phyloP scores from a whole-genome alignment of 2,113 vertebrate species.

The Ochotona curzoniae region DNA sequence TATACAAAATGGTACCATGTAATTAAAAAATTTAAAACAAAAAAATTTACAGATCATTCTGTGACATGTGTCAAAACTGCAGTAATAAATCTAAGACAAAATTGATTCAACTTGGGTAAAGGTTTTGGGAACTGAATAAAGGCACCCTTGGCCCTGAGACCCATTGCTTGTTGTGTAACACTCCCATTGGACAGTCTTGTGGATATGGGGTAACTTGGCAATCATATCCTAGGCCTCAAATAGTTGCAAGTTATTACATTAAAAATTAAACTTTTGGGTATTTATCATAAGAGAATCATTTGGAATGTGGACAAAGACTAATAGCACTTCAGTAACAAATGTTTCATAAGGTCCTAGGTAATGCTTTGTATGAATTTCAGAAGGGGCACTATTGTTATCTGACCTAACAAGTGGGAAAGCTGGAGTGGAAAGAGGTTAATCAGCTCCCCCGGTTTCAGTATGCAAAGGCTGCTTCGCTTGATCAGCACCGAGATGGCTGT shows the following conservation, averaged over 20 bases:
- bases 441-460: neutral
- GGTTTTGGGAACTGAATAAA: conserved; percentile 30
- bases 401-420: neutral
- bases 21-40: too few relatives aligned
- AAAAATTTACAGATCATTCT: neutral
- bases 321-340: neutral
- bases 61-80: conserved; percentile 9
- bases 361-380: neutral
- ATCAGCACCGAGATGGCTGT: neutral
- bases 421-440: too few relatives aligned
- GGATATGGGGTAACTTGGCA: neutral
- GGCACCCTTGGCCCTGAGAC: neutral
- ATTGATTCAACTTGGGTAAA: neutral
- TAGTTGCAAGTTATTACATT: neutral
- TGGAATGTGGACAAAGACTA: neutral
- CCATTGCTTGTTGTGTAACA: neutral
- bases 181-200: neutral
- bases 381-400: neutral
- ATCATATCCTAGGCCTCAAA: conserved; percentile 42
- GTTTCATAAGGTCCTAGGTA: neutral
- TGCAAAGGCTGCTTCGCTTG: neutral
- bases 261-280: conserved; percentile 15
- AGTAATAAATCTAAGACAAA: conserved; percentile 1
- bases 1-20: too few relatives aligned
- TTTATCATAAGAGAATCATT: conserved; percentile 46